A percentile compares a stretch with the other conserved stretches of the same genome.
These are phyloP conservation scores for Euglossa dilemma DNA, from an alignment of 1,140 invertebrate genomes.

Conservation along the genomic window DNA sequence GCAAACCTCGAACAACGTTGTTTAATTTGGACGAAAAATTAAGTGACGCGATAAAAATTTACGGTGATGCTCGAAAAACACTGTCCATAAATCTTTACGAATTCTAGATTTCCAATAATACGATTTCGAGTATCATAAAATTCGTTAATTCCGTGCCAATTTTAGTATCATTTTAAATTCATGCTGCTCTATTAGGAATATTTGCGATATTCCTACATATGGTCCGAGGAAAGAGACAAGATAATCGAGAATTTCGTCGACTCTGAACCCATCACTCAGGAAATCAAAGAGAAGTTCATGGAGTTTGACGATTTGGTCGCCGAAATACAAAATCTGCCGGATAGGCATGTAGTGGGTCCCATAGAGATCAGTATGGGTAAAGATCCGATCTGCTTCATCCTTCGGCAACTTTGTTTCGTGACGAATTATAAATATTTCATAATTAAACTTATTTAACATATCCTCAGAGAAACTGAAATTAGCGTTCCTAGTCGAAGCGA, in stretches of 20 bases:
- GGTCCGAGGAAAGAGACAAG: constrained; percentile 87
- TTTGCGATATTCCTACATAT: constrained; percentile 85
- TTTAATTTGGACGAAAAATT: background rate
- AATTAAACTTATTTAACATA: constrained; percentile 27
- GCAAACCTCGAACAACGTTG: background rate
- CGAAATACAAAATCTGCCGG: constrained; percentile 85
- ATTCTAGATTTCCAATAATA: too few species aligned
- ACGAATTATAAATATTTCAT: too few species aligned
- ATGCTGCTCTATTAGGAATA: constrained; percentile 78
- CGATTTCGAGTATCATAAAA: too few species aligned
- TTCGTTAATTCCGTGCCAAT: too few species aligned
- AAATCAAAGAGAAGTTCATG: constrained; percentile 89
- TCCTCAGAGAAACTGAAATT: constrained; percentile 87
- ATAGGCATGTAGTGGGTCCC: constrained; percentile 86
- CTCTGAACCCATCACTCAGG: constrained; percentile 87
- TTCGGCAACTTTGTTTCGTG: background rate
- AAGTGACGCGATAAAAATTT: too few species aligned
- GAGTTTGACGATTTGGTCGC: constrained; percentile 87
- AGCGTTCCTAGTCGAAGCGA: constrained; percentile 87
- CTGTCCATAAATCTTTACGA: too few species aligned
- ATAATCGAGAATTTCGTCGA: constrained; percentile 88
- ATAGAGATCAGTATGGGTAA: constrained; percentile 87
- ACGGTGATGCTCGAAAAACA: too few species aligned
- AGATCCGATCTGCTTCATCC: background rate
- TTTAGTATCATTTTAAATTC: background rate